These are phyloP conservation scores for Propithecus coquereli DNA, from an alignment of 2,113 vertebrate genomes.

Conservation along the genomic window DNA sequence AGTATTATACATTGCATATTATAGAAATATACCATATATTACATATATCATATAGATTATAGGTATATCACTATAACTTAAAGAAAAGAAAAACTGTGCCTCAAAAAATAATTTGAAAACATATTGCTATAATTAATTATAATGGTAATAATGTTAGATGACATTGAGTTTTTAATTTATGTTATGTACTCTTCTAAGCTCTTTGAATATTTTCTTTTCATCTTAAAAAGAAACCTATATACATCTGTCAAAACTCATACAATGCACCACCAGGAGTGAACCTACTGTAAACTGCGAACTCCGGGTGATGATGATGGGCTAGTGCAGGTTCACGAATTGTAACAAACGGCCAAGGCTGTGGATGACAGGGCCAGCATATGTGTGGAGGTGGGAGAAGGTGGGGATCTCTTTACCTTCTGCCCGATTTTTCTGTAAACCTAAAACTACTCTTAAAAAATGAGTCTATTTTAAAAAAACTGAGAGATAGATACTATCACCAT, in stretches of 20 bases:
- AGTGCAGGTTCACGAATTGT: rapidly evolving
- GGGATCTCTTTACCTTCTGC: not conserved
- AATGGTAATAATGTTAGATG: not conserved
- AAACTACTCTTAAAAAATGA: not conserved
- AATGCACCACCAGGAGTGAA: not conserved
- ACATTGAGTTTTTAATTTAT: not conserved
- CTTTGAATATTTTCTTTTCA: not conserved
- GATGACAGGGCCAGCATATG: not conserved
- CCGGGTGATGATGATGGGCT: rapidly evolving
- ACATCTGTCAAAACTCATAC: not conserved
- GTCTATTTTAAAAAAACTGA: not conserved
- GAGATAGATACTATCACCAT: not conserved
- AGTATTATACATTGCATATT: not conserved
- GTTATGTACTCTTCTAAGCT: not conserved
- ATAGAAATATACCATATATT: not conserved
- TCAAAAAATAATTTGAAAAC: not conserved
- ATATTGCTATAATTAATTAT: not conserved
- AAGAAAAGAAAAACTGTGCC: not conserved
- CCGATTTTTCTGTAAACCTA: not conserved
- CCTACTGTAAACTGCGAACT: rapidly evolving
- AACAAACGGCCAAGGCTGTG: not conserved
- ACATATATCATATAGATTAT: not conserved
- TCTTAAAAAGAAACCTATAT: not conserved
- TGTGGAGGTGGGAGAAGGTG: rapidly evolving
- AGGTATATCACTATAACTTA: not conserved